A percentile compares a stretch with the other conserved stretches of the same genome.
Evolutionary conservation across 2,113 vertebrate species (phyloP).

Genomic region (Xenotilapia leptura): DNA sequence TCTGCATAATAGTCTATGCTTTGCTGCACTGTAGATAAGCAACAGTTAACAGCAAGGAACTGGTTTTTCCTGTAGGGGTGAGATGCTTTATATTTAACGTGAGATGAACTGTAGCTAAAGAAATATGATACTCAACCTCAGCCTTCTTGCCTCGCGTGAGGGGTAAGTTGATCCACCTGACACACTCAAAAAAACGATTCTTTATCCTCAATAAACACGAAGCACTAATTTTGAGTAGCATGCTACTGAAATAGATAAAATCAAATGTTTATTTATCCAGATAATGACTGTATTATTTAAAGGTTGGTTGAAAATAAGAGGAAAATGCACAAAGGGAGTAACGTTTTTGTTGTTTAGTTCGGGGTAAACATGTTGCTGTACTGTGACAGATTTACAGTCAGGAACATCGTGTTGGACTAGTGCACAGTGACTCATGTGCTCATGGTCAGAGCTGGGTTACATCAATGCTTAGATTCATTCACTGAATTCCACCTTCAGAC

Average conservation of each 20-base stretch:
- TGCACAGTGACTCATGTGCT: background rate
- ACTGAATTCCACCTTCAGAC: background rate
- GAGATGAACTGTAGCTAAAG: background rate
- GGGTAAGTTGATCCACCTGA: background rate
- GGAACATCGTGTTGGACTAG: background rate
- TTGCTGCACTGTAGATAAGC: background rate
- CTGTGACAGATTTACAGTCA: background rate
- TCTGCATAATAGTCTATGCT: background rate
- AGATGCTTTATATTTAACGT: background rate
- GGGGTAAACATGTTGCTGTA: background rate
- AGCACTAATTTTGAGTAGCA: background rate
- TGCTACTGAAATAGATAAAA: background rate
- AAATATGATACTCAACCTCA: background rate
- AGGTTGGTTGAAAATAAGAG: background rate
- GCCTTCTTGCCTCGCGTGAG: background rate
- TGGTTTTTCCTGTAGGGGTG: background rate
- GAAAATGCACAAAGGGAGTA: fast-evolving
- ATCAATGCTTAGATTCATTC: background rate
- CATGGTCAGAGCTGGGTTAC: background rate
- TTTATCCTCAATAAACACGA: background rate
- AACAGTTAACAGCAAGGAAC: background rate
- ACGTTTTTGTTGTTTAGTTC: background rate
- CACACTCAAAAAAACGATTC: background rate
- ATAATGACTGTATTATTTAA: background rate
- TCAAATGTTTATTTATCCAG: background rate